A percentile compares a stretch with the other conserved stretches of the same genome.
Conservation (phyloP, 2,113 vertebrate species). For the Amphiprion ocellaris region DNA sequence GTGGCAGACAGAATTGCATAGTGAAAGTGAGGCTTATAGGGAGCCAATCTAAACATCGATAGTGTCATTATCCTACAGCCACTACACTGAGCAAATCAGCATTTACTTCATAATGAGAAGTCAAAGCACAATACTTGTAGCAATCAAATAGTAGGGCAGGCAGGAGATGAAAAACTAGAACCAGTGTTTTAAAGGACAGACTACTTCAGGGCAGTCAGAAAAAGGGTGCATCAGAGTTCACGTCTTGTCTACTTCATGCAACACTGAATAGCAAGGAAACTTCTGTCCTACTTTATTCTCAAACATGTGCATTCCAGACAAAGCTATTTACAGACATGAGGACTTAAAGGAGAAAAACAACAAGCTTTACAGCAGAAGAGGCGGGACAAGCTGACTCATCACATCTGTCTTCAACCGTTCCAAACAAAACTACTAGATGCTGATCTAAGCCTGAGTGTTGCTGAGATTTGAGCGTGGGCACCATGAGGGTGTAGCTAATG, state of each 20-base stretch:
- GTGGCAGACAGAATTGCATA: too few species aligned
- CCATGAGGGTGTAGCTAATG: not conserved
- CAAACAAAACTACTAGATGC: constrained; percentile 12
- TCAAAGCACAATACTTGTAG: too few species aligned
- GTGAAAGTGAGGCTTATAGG: too few species aligned
- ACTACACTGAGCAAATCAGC: too few species aligned
- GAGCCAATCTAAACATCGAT: too few species aligned
- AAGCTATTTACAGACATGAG: constrained; percentile 38
- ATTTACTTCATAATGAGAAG: too few species aligned
- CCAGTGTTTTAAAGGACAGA: constrained; percentile 21
- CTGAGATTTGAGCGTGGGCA: not conserved
- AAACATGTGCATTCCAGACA: constrained; percentile 32
- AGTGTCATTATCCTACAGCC: too few species aligned
- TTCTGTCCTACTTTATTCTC: constrained; percentile 35
- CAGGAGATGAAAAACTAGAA: not conserved
- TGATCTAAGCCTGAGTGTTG: constrained; percentile 14
- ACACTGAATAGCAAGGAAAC: constrained; percentile 15
- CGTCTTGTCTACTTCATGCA: constrained; percentile 31
- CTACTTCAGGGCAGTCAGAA: not conserved
- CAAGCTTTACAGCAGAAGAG: not conserved
- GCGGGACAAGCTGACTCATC: constrained; percentile 37
- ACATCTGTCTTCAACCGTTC: constrained; percentile 20
- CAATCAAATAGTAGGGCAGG: too few species aligned
- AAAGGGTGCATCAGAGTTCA: constrained; percentile 5
- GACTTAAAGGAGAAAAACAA: not conserved